Evolutionary conservation across 2,888 invertebrate genomes (phyloP).

Genomic region (Diarsia rubi): DNA sequence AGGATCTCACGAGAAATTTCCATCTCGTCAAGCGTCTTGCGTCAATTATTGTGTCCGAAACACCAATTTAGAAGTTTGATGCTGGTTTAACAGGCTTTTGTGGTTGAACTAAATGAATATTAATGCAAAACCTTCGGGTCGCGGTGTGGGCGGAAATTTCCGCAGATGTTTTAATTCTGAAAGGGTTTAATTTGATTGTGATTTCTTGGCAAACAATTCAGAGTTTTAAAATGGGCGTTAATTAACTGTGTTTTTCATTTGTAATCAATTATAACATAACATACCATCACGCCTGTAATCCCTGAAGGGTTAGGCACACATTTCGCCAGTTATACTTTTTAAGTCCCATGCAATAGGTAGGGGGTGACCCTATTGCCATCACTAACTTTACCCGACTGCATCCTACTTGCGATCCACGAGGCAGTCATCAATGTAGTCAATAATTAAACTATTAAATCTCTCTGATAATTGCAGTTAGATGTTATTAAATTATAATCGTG

Average conservation of each 20-base stretch:
- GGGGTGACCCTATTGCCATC: too few relatives aligned
- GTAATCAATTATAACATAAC: too few relatives aligned
- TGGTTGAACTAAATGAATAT: slow-evolving; percentile 47
- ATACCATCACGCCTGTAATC: too few relatives aligned
- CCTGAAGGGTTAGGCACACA: too few relatives aligned
- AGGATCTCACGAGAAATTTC: slow-evolving; percentile 6
- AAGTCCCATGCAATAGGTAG: too few relatives aligned
- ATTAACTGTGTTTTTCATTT: not conserved
- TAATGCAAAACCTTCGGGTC: slow-evolving; percentile 14
- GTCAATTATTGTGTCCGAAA: slow-evolving; percentile 32
- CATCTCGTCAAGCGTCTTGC: slow-evolving; percentile 1
- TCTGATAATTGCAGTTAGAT: not conserved
- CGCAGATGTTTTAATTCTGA: slow-evolving; percentile 13
- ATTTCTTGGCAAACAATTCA: not conserved
- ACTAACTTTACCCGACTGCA: too few relatives aligned
- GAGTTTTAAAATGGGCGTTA: not conserved
- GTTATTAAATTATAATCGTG: not conserved
- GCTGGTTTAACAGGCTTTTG: slow-evolving; percentile 13
- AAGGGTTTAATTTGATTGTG: slow-evolving; percentile 6
- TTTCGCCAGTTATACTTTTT: too few relatives aligned
- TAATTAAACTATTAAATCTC: not conserved
- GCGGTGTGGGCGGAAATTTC: not conserved
- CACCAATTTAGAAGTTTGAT: slow-evolving; percentile 40
- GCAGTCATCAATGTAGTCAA: too few relatives aligned
- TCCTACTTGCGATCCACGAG: too few relatives aligned